A percentile compares a stretch with the other conserved stretches of the same genome.
Conservation (phyloP, 2,797 vertebrate genomes). For the Amblyraja radiata region DNA sequence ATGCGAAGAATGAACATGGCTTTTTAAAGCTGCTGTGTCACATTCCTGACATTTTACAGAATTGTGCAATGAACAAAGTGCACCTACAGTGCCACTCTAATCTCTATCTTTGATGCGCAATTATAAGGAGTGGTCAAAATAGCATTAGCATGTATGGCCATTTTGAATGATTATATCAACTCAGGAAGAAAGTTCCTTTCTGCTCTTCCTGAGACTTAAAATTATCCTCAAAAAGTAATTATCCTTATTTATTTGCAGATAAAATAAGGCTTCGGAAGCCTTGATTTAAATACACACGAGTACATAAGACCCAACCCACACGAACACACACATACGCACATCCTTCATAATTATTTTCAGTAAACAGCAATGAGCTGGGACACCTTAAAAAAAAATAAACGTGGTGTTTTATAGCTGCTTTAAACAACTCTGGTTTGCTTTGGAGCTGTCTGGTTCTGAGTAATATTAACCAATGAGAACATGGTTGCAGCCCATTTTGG, state of each 20-base stretch:
- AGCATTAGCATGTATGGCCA: neutral
- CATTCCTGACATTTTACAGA: neutral
- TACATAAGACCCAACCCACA: neutral
- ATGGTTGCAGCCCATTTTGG: neutral
- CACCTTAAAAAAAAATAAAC: neutral
- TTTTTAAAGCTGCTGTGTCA: neutral
- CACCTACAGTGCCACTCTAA: neutral
- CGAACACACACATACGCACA: neutral
- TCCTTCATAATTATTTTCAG: neutral
- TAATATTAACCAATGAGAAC: constrained; percentile 15
- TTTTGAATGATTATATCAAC: neutral
- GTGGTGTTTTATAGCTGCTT: neutral
- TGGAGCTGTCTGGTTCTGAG: neutral
- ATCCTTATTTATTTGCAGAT: neutral
- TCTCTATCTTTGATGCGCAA: neutral
- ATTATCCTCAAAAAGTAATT: neutral
- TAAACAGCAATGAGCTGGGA: neutral
- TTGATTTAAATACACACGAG: neutral
- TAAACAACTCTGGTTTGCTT: neutral
- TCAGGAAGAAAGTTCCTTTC: neutral
- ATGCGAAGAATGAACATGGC: neutral
- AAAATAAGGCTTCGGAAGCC: neutral
- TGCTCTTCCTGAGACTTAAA: neutral
- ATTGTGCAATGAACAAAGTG: neutral
- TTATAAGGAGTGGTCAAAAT: neutral